Evolutionary conservation across 2,113 vertebrate genomes (phyloP).

Genomic region (Rostratula benghalensis): DNA sequence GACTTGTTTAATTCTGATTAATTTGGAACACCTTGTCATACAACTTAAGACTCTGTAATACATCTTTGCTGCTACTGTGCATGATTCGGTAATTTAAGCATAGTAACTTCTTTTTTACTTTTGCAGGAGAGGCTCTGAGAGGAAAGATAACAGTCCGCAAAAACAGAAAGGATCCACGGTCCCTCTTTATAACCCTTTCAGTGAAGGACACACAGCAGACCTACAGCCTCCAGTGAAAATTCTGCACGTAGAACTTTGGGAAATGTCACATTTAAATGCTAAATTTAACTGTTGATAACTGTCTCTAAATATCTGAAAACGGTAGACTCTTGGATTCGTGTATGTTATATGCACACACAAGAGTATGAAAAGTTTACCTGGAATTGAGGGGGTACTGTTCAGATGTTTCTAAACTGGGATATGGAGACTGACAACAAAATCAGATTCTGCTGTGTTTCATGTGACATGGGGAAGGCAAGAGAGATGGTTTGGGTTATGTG

Average conservation of each 20-base stretch:
- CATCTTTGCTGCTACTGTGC: background rate
- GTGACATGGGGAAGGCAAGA: background rate
- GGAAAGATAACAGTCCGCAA: constrained; percentile 86
- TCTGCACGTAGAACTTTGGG: accelerated
- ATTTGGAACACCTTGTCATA: background rate
- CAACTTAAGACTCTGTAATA: background rate
- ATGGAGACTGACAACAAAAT: background rate
- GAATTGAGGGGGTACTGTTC: background rate
- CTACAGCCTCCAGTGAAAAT: constrained; percentile 84
- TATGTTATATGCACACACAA: background rate
- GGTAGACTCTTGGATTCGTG: background rate
- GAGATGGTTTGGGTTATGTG: background rate
- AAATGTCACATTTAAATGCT: background rate
- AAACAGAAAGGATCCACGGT: constrained; percentile 91
- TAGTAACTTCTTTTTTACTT: background rate
- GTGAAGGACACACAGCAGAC: constrained; percentile 80
- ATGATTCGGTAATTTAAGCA: background rate
- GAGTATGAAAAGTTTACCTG: background rate
- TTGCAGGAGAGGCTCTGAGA: constrained; percentile 83
- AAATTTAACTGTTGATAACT: background rate
- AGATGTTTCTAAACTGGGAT: background rate
- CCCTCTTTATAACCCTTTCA: constrained; percentile 83
- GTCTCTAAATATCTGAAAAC: background rate
- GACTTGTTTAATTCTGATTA: background rate
- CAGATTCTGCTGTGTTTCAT: background rate